Base-by-base conservation (phyloP, 2,888 invertebrate species). In the Girardia tigrina region DNA sequence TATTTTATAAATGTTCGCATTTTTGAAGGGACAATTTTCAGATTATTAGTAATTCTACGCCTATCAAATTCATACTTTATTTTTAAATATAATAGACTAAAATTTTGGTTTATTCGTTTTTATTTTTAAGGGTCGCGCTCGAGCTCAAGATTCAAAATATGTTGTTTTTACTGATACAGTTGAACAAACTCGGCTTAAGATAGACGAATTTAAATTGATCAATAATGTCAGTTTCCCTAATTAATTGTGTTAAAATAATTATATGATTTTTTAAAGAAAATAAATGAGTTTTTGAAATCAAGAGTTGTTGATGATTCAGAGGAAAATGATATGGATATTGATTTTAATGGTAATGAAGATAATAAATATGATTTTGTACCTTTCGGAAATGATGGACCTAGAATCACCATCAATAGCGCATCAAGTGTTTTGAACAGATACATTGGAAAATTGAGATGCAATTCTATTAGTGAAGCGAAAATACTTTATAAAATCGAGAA, bases 361-460 rank as follows among this genome's bases (percentile, higher is more conserved):
- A 23, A 56, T 20, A 36, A 36, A 36, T 56, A 12, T 26, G 36
- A 29, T 29, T 72, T 29, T 29, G 36, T 29, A n/a, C 74, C 74
- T 14, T 42, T 14, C 20, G 74, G 74, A 26, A 28, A 74, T 6
- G 23, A 28, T 20, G 75, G 75, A 26, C 73, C 75, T 1, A 74
- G 74, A 28, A 75, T 75, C 28, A 28, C 73, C 14, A 36, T 75
- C 20, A 75, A 75, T 36, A 29, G 36, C 23, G 75, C 75, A 20
- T 20, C 74, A 28, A 26, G 72, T 42, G 73, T 75, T 14, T 26
- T 75, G n/a, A 75, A 75, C 76, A 29, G 75, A 74, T 75, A 56
- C 23, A 56, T 56, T 56, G 56, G 56, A 56, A 56, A 56, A 56
- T 23, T 56, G 4, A 4, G 56, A 56, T 56, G 4, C 23, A 56